These are phyloP conservation scores for Trichogramma pretiosum DNA, from an alignment of 1,140 invertebrate species.

Conservation along the genomic window DNA sequence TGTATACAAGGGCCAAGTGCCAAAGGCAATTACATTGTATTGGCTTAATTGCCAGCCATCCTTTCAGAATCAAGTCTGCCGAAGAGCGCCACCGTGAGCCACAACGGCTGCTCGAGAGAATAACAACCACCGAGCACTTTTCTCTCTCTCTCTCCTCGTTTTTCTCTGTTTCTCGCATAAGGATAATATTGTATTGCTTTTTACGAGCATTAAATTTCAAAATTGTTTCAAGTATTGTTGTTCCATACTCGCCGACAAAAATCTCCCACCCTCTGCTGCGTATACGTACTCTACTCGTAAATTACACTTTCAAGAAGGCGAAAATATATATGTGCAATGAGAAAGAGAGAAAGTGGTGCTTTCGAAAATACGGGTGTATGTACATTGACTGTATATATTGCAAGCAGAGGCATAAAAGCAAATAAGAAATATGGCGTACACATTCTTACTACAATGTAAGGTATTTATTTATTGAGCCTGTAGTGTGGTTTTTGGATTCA, in stretches of 20 bases:
- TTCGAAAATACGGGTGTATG: neutral
- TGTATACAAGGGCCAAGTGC: no score
- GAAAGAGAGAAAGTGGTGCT: neutral
- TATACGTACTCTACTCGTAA: neutral
- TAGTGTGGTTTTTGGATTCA: no score
- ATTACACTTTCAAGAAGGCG: constrained; percentile 9
- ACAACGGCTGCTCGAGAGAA: no score
- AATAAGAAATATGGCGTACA: constrained; percentile 8
- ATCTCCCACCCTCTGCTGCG: neutral
- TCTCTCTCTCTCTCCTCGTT: neutral
- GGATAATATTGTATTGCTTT: constrained; percentile 25
- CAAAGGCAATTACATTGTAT: constrained; percentile 31
- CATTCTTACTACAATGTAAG: neutral
- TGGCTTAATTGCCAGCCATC: constrained; percentile 27
- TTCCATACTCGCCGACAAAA: constrained; percentile 2
- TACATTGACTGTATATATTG: no score
- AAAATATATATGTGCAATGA: constrained; percentile 8
- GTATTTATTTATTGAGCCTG: constrained; percentile 12
- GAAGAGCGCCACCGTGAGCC: no score
- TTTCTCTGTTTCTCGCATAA: neutral
- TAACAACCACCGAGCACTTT: neutral
- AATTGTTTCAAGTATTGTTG: constrained; percentile 15
- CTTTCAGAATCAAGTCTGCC: constrained; percentile 4
- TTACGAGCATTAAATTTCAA: constrained; percentile 25
- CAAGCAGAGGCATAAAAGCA: constrained; percentile 3